Evolutionary conservation across 1,140 invertebrate genomes (phyloP).

Genomic region (Sarcophaga bullata): DNA sequence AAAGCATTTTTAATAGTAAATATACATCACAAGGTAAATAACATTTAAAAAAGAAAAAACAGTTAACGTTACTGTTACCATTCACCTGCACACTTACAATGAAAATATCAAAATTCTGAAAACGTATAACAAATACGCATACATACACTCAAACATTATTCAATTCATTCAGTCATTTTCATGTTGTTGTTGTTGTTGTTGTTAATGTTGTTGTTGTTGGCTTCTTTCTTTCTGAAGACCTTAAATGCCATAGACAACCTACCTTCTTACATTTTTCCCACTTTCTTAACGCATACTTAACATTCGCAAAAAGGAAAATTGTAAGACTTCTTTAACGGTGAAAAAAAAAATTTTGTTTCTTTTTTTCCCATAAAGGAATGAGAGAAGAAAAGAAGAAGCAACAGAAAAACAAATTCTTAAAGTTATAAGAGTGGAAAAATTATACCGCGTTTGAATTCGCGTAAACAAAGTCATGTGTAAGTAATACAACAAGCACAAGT

Average conservation of each 20-base stretch:
- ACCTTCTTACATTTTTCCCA: background rate
- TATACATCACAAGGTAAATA: slow-evolving; percentile 7
- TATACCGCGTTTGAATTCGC: slow-evolving; percentile 21
- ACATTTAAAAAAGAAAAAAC: no score
- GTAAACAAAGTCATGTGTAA: slow-evolving; percentile 26
- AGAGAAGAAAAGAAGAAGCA: background rate
- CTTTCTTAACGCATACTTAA: background rate
- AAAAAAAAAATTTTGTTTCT: background rate
- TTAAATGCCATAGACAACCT: slow-evolving; percentile 15
- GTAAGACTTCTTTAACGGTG: background rate
- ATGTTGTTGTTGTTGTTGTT: no score
- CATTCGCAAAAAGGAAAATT: background rate
- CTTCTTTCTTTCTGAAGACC: no score
- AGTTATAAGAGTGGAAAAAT: slow-evolving; percentile 26
- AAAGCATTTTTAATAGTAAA: slow-evolving; percentile 1
- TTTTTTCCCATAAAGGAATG: no score
- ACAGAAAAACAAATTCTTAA: background rate
- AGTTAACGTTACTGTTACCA: no score
- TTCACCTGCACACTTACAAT: background rate
- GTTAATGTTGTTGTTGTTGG: no score
- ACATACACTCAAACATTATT: background rate
- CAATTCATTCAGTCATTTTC: background rate
- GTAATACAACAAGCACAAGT: background rate
- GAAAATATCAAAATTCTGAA: slow-evolving; percentile 5
- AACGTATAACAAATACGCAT: background rate